Percentiles rank a stretch among this genome's conserved stretches.
Evolutionary conservation across 2,888 invertebrate species (phyloP).

Genomic region (Caenorhabditis plicata): DNA sequence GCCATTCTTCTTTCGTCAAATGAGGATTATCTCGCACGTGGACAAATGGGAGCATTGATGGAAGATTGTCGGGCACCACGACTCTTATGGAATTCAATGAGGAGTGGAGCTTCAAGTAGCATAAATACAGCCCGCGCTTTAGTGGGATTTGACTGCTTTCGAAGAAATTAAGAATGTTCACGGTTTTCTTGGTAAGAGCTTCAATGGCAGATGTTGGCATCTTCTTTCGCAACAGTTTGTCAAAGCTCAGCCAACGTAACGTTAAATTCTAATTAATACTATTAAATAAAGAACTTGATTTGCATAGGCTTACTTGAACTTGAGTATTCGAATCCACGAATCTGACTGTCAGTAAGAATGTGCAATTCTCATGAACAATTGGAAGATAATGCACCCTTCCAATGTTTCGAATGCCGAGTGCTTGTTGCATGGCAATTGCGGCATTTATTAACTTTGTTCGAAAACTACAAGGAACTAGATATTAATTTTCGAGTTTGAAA

Average conservation of each 20-base stretch:
- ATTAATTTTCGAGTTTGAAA: background rate
- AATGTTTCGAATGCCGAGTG: constrained; percentile 83
- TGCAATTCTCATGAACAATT: constrained; percentile 82
- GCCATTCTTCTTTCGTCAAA: constrained; percentile 92
- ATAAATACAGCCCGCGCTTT: constrained; percentile 85
- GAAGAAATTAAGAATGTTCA: constrained; percentile 75
- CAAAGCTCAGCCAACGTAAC: constrained; percentile 86
- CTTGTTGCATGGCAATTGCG: constrained; percentile 81
- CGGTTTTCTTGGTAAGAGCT: constrained; percentile 82
- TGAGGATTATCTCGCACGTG: constrained; percentile 91
- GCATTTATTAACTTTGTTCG: constrained; percentile 81
- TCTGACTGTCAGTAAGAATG: constrained; percentile 85
- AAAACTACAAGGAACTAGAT: constrained; percentile 26
- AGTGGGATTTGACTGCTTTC: constrained; percentile 82
- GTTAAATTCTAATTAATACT: constrained; percentile 76
- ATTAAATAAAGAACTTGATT: background rate
- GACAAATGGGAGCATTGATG: constrained; percentile 90
- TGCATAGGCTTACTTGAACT: constrained; percentile 69
- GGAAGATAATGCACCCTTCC: constrained; percentile 92
- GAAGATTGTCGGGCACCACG: constrained; percentile 86
- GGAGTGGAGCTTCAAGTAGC: constrained; percentile 93
- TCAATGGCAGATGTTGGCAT: constrained; percentile 73
- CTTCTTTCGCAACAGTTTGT: constrained; percentile 77
- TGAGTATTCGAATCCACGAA: constrained; percentile 80
- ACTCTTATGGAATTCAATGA: constrained; percentile 72